phyloP scores from a whole-genome alignment of 2,113 vertebrate species.

The Herpetotheres cachinnans region DNA sequence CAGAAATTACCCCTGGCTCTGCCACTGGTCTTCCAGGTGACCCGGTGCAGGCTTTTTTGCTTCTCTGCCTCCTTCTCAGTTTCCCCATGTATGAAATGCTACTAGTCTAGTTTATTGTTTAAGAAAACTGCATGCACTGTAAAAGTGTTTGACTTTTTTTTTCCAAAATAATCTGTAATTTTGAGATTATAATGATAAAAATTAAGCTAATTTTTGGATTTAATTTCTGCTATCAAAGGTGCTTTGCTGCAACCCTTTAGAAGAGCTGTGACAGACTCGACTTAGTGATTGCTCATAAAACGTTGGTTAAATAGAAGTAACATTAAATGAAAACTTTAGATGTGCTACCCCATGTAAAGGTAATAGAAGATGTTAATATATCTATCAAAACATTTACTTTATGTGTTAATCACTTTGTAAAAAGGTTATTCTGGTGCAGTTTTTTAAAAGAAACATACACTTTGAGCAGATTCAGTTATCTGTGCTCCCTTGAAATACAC shows the following conservation, averaged over 20 bases:
- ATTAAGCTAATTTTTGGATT: background rate
- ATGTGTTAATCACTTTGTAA: background rate
- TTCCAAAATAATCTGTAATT: background rate
- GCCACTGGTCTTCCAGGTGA: background rate
- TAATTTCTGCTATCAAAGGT: background rate
- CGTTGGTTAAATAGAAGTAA: background rate
- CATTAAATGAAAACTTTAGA: background rate
- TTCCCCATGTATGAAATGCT: background rate
- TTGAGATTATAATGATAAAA: background rate
- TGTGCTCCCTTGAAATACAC: background rate
- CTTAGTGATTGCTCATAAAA: background rate
- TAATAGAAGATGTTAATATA: background rate
- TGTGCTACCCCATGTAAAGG: background rate
- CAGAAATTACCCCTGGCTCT: background rate
- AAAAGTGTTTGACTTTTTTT: background rate
- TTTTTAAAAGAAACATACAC: background rate
- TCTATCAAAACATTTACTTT: background rate
- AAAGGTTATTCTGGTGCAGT: background rate
- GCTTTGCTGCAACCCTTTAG: background rate
- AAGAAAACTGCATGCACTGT: background rate
- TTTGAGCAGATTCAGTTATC: background rate
- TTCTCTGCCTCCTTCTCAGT: background rate
- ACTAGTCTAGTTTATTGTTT: background rate
- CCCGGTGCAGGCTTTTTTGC: background rate
- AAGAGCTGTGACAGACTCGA: background rate